A percentile compares a stretch with the other conserved stretches of the same genome.
Evolutionary conservation across 1,140 invertebrate genomes (phyloP).

Genomic region (Mercenaria mercenaria): DNA sequence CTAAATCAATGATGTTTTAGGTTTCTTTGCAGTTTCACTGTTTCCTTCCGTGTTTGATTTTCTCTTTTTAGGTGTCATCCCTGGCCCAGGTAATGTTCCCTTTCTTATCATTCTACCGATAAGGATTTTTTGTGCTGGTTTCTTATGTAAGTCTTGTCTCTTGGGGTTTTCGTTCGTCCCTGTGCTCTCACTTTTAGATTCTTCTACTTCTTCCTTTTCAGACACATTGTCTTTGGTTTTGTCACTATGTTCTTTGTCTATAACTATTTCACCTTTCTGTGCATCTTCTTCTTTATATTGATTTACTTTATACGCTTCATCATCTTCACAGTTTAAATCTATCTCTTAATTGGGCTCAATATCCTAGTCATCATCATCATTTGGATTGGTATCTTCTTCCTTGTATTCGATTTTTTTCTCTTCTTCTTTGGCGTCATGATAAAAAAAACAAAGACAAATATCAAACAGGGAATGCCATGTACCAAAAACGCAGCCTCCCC

Average conservation of each 20-base stretch:
- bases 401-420: background rate
- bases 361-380: background rate
- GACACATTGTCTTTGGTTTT: background rate
- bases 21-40: background rate
- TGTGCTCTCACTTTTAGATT: background rate
- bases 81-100: background rate
- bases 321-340: background rate
- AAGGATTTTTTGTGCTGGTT: background rate
- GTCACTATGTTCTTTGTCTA: background rate
- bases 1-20: background rate
- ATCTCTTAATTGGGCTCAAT: background rate
- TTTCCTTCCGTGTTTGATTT: background rate
- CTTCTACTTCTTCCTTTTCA: background rate
- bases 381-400: background rate
- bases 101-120: background rate
- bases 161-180: background rate
- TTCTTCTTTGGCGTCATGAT: background rate
- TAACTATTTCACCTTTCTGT: background rate
- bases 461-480: too few species aligned
- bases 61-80: background rate
- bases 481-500: too few species aligned
- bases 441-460: background rate
- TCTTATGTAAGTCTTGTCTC: background rate
- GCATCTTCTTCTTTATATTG: background rate
- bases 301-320: background rate